Percentiles rank a stretch among this genome's conserved stretches.
Evolutionary conservation across 2,113 vertebrate species (phyloP).

Genomic region (Heterotis niloticus): DNA sequence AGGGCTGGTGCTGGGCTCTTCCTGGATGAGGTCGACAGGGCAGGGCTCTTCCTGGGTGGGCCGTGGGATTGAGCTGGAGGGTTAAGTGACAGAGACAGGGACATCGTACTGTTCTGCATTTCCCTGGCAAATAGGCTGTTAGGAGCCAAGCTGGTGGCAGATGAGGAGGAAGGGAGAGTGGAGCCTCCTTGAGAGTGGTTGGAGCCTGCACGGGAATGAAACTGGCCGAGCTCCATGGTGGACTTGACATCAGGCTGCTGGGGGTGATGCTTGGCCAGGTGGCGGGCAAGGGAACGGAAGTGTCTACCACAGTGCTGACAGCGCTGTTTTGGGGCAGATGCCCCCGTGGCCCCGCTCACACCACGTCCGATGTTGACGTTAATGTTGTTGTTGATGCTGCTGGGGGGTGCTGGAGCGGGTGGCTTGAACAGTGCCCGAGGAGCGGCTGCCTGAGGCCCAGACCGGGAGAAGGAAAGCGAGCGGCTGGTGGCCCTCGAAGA

Average conservation of each 20-base stretch:
- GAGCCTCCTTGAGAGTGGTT: neutral
- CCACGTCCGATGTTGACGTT: conserved; percentile 26
- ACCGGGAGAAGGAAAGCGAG: conserved; percentile 16
- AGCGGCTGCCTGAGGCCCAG: conserved; percentile 30
- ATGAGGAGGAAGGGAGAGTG: conserved; percentile 35
- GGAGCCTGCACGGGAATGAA: conserved; percentile 35
- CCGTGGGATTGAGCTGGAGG: conserved; percentile 38
- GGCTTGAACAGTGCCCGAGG: conserved; percentile 58
- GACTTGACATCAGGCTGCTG: conserved; percentile 66
- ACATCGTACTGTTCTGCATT: conserved; percentile 6
- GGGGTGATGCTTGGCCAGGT: conserved; percentile 68
- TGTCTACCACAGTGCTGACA: conserved; percentile 68
- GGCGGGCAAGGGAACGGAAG: conserved; percentile 65
- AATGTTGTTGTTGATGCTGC: conserved; percentile 18
- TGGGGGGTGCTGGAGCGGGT: conserved; percentile 47
- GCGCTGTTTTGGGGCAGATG: conserved; percentile 53
- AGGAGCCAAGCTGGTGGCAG: conserved; percentile 30
- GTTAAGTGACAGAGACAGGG: conserved; percentile 44
- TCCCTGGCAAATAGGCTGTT: conserved; percentile 31
- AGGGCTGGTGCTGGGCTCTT: conserved; percentile 37
- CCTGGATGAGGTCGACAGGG: conserved; percentile 26
- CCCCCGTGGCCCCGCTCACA: conserved; percentile 36
- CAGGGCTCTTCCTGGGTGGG: conserved; percentile 45
- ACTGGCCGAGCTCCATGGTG: conserved; percentile 45
- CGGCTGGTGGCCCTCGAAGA: conserved; percentile 44